phyloP scores from a whole-genome alignment of 2,888 invertebrate genomes.

The Chalcis sispes region DNA sequence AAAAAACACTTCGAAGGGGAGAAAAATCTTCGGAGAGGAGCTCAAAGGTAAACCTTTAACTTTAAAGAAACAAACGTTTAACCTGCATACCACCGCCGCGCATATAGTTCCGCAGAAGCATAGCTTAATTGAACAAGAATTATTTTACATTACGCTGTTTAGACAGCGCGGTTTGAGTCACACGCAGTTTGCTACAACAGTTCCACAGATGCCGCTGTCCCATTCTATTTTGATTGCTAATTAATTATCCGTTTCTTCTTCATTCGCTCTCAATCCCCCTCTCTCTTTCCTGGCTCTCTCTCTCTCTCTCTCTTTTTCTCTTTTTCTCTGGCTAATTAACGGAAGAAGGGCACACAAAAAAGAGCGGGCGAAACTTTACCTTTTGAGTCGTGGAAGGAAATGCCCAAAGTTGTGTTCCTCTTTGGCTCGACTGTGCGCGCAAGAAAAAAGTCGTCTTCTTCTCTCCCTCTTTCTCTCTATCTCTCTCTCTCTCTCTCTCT shows the following conservation, averaged over 20 bases:
- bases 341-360: slow-evolving; percentile 23
- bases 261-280: background rate
- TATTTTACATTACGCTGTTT: slow-evolving; percentile 21
- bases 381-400: slow-evolving; percentile 53
- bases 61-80: no score
- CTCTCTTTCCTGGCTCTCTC: background rate
- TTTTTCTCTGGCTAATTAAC: slow-evolving; percentile 41
- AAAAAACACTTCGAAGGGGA: no score
- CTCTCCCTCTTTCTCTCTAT: no score
- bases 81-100: background rate
- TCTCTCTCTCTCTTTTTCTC: background rate
- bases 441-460: slow-evolving; percentile 47
- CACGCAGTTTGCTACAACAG: background rate
- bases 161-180: slow-evolving; percentile 6
- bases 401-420: slow-evolving; percentile 46
- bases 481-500: no score
- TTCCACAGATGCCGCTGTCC: background rate
- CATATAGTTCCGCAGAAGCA: background rate
- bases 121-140: background rate
- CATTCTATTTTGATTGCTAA: slow-evolving; percentile 48
- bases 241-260: slow-evolving; percentile 44
- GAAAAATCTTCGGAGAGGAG: no score
- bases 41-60: no score
- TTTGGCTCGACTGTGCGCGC: slow-evolving; percentile 37
- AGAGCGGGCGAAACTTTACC: slow-evolving; percentile 48